Evolutionary conservation across 2,797 vertebrate species (phyloP).

Genomic region (Falco rusticolus): DNA sequence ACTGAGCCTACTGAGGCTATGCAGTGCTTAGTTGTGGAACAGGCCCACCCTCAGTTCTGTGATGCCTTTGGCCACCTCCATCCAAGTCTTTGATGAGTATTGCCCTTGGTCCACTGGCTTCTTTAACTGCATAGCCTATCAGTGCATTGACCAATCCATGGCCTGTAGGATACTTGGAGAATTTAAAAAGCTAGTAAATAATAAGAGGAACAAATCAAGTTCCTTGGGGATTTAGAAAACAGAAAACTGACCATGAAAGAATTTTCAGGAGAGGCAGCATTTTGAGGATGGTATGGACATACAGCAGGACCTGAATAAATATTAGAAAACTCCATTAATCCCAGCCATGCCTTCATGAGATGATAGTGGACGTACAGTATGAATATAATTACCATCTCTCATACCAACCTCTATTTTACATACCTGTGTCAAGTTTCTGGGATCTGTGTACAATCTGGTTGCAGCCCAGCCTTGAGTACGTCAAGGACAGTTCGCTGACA

Average conservation of each 20-base stretch:
- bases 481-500: neutral
- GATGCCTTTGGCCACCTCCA: conserved; percentile 45
- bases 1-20: conserved; percentile 35
- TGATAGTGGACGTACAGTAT: neutral
- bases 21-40: conserved; percentile 56
- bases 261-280: neutral
- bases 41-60: conserved; percentile 56
- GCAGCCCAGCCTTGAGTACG: neutral
- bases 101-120: conserved; percentile 5
- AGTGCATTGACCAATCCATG: neutral
- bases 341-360: neutral
- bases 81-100: conserved; percentile 44
- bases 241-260: neutral
- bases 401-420: neutral
- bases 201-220: neutral
- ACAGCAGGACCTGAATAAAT: neutral
- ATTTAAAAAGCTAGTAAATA: neutral
- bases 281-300: neutral
- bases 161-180: neutral
- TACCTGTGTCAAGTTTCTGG: neutral
- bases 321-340: neutral
- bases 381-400: neutral
- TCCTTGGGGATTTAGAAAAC: neutral
- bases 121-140: conserved; percentile 3
- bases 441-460: neutral